Evolutionary conservation across 92 coral and sea anemone genomes (phyloP).

Genomic region (Phenganax stokvisi): DNA sequence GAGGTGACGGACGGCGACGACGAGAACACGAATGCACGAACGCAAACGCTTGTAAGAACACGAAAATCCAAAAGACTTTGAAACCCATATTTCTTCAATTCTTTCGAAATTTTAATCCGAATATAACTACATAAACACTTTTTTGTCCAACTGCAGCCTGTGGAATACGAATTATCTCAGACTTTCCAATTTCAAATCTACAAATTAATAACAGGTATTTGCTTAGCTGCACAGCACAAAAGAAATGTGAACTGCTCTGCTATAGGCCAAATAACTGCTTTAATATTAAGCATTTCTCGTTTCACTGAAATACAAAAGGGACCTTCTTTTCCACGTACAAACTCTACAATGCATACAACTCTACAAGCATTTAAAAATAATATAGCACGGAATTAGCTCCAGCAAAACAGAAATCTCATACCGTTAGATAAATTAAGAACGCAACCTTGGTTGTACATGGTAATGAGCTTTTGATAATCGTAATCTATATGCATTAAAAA

Average conservation of each 20-base stretch:
- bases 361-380: too few species aligned
- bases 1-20: slow-evolving; percentile 43
- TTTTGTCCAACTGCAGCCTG: neutral
- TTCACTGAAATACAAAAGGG: too few species aligned
- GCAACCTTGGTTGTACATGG: neutral
- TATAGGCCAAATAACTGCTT: too few species aligned
- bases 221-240: neutral
- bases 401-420: neutral
- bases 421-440: too few species aligned
- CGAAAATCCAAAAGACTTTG: neutral
- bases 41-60: neutral
- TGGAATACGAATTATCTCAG: neutral
- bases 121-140: neutral
- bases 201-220: neutral
- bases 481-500: slow-evolving; percentile 12
- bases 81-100: neutral
- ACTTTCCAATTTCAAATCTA: neutral
- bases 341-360: too few species aligned
- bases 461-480: neutral
- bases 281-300: too few species aligned
- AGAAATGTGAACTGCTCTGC: too few species aligned
- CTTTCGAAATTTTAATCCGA: neutral
- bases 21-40: neutral
- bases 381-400: too few species aligned
- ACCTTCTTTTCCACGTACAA: too few species aligned